Conservation (phyloP, 1,140 invertebrate genomes). For the fruit fly (Drosophila melanogaster) region DNA sequence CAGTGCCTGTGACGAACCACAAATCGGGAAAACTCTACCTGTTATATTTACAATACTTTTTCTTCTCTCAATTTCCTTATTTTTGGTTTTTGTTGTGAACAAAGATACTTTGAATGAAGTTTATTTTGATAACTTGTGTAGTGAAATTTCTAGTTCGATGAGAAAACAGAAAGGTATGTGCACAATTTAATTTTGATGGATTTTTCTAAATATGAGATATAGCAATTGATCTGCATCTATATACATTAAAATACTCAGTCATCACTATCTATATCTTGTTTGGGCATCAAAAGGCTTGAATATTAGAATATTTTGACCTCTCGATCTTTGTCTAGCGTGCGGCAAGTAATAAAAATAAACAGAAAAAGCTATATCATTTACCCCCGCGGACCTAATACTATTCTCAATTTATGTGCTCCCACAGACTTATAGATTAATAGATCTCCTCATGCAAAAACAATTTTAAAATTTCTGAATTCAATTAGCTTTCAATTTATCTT, state of each 20-base stretch:
- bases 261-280: conserved; percentile 54
- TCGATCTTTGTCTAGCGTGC: conserved; percentile 33
- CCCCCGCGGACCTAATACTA: conserved; percentile 18
- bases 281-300: conserved; percentile 54
- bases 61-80: neutral
- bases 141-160: conserved; percentile 5
- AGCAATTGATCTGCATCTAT: conserved; percentile 21
- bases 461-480: conserved; percentile 29
- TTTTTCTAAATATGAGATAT: conserved; percentile 6
- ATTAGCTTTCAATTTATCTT: neutral
- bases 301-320: conserved; percentile 66
- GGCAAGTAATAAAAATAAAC: conserved; percentile 47
- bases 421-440: conserved; percentile 45
- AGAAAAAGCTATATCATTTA: conserved; percentile 36
- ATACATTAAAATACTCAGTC: conserved; percentile 32
- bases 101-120: neutral
- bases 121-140: too few species aligned
- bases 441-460: too few species aligned
- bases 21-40: conserved; percentile 3
- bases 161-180: conserved; percentile 3
- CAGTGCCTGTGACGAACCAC: neutral
- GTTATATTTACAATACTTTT: too few species aligned
- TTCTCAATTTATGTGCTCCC: conserved; percentile 41
- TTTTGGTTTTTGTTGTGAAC: neutral
- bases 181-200: conserved; percentile 1